phyloP scores from a whole-genome alignment of 2,113 vertebrate genomes.

The Scalopus aquaticus region DNA sequence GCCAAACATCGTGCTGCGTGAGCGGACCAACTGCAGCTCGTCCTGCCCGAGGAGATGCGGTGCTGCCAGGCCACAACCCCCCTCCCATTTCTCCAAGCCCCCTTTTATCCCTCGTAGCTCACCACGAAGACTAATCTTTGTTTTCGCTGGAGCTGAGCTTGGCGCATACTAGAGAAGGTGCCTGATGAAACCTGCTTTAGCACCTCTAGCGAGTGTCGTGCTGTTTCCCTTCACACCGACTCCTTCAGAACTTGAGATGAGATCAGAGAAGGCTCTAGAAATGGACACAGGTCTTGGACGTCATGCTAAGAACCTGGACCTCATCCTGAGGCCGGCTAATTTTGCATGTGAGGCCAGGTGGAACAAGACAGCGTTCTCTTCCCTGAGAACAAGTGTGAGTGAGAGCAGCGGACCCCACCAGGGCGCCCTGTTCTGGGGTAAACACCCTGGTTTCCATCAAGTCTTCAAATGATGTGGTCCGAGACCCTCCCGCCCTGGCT shows the following conservation, averaged over 20 bases:
- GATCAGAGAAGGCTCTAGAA: background rate
- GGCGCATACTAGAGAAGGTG: rapidly evolving
- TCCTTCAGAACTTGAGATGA: background rate
- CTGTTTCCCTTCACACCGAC: background rate
- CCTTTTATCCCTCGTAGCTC: background rate
- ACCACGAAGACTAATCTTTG: background rate
- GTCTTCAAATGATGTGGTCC: background rate
- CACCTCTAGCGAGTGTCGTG: rapidly evolving
- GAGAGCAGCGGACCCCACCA: background rate
- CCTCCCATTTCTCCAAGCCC: rapidly evolving
- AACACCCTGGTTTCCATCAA: background rate
- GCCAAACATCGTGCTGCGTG: background rate
- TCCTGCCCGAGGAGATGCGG: background rate
- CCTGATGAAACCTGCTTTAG: background rate
- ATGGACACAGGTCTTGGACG: background rate
- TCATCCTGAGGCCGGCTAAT: background rate
- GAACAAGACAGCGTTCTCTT: background rate
- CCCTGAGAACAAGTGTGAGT: background rate
- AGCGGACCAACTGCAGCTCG: background rate
- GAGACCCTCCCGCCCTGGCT: background rate
- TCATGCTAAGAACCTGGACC: background rate
- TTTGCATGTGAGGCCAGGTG: background rate
- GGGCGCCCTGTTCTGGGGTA: background rate
- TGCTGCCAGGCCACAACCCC: background rate
- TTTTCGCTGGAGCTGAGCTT: background rate